Evolutionary conservation across 2,888 invertebrate genomes (phyloP).

Genomic region (Ashinkailepas kermadecensis): DNA sequence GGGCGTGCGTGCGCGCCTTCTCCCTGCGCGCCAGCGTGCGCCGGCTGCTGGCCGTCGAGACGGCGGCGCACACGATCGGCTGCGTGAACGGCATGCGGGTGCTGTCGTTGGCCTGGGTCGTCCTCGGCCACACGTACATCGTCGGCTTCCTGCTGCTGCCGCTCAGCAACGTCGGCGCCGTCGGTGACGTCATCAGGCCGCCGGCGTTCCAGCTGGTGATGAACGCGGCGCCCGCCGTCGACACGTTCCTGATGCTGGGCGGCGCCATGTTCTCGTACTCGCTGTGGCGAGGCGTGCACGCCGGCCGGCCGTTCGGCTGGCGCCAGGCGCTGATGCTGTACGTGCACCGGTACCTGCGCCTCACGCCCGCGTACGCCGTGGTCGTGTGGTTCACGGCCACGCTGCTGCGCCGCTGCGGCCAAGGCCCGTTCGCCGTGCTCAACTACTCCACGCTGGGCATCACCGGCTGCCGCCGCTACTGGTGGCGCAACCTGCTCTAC

Average conservation of each 20-base stretch:
- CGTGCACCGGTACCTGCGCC: background rate
- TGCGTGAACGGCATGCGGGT: background rate
- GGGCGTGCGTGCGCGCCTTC: background rate
- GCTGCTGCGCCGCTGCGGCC: background rate
- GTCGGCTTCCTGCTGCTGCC: background rate
- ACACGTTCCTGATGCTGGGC: background rate
- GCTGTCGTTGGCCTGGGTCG: background rate
- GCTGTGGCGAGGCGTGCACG: background rate
- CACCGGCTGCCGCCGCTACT: slow-evolving; percentile 16
- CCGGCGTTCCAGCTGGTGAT: background rate
- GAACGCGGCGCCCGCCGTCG: background rate
- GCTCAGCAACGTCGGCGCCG: background rate
- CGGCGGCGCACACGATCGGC: background rate
- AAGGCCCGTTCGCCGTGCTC: background rate
- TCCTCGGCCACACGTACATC: background rate
- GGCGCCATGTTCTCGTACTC: background rate
- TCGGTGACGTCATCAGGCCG: background rate
- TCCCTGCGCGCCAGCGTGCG: background rate
- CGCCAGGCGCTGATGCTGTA: background rate
- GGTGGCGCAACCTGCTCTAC: slow-evolving; percentile 25
- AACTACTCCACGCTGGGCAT: background rate
- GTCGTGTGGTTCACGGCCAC: slow-evolving; percentile 7
- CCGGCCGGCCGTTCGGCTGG: background rate
- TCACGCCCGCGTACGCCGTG: background rate
- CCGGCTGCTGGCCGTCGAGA: background rate